Percentiles rank a stretch among this genome's conserved stretches.
These are phyloP conservation scores for Campoletis sonorensis DNA, from an alignment of 1,140 invertebrate genomes.

Conservation along the genomic window DNA sequence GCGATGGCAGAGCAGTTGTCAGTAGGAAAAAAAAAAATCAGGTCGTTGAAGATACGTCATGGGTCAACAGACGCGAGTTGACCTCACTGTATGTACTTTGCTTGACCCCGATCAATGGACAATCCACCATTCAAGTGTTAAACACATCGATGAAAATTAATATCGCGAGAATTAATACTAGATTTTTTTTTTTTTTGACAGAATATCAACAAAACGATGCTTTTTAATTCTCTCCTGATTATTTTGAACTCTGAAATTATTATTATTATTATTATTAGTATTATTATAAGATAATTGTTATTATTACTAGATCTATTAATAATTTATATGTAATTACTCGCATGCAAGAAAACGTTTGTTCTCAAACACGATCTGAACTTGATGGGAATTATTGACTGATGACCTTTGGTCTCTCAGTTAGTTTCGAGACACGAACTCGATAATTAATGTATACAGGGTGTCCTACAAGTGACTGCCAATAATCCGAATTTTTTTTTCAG, in stretches of 20 bases:
- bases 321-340: neutral
- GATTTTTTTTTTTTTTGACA: neutral
- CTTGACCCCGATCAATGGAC: constrained; percentile 31
- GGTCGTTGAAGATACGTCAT: constrained; percentile 19
- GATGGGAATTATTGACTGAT: constrained; percentile 9
- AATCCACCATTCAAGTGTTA: neutral
- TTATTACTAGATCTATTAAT: neutral
- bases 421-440: constrained; percentile 5
- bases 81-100: constrained; percentile 28
- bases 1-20: neutral
- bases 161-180: neutral
- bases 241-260: neutral
- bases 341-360: neutral
- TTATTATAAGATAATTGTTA: too few species aligned
- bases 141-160: neutral
- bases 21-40: constrained; percentile 11
- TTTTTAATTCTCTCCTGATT: constrained; percentile 5
- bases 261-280: neutral
- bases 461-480: too few species aligned
- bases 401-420: constrained; percentile 21
- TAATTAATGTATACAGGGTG: too few species aligned
- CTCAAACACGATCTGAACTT: neutral
- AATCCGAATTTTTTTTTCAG: too few species aligned
- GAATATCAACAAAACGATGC: neutral
- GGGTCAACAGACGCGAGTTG: constrained; percentile 34